These are phyloP conservation scores for Chaetura pelagica DNA, from an alignment of 2,113 vertebrate genomes.

Conservation along the genomic window DNA sequence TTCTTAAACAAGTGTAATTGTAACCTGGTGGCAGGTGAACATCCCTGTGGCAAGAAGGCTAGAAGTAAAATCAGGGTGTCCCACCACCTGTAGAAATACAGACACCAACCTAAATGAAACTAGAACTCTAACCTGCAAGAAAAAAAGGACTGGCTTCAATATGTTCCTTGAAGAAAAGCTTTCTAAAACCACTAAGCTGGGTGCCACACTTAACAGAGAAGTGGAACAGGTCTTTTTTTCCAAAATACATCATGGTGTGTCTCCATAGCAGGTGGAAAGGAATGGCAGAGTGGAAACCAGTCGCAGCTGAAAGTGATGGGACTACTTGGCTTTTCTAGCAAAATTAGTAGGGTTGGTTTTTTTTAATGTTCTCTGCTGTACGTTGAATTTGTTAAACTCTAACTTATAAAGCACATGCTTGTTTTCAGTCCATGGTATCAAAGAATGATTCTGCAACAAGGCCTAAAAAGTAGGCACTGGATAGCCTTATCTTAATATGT, in stretches of 20 bases:
- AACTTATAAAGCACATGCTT: accelerated
- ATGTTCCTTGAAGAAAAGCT: not conserved
- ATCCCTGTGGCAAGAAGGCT: not conserved
- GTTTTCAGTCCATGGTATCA: not conserved
- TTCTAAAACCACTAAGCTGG: no score
- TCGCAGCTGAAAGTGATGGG: not conserved
- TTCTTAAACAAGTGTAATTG: not conserved
- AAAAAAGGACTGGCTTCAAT: not conserved
- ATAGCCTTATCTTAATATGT: not conserved
- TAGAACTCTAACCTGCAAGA: not conserved
- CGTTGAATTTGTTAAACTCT: not conserved
- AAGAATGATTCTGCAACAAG: not conserved
- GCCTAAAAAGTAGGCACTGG: not conserved
- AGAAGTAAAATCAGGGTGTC: not conserved
- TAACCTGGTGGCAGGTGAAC: not conserved
- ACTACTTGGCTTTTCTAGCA: not conserved
- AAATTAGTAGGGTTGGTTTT: no score
- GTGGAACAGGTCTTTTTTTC: not conserved
- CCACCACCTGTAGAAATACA: not conserved
- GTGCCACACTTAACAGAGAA: no score
- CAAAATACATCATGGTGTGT: not conserved
- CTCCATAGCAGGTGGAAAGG: not conserved
- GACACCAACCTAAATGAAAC: not conserved
- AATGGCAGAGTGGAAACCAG: not conserved
- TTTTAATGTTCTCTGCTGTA: not conserved